Percentiles rank a stretch among this genome's conserved stretches.
Conservation (phyloP, 2,888 invertebrate genomes). For the Gari tellinella region DNA sequence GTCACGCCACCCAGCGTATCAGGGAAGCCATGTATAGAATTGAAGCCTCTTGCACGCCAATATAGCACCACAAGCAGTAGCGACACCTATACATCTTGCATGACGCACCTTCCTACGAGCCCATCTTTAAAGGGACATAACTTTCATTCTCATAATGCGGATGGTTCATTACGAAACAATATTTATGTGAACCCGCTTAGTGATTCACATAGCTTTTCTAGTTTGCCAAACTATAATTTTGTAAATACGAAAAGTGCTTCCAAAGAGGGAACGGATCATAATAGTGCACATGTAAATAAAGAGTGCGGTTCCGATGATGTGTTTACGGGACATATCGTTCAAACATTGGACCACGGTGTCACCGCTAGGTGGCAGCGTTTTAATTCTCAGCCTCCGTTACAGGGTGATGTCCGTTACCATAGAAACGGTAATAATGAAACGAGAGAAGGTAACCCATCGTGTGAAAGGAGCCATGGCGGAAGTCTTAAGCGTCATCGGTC, state of each 20-base stretch:
- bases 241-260: slow-evolving; percentile 23
- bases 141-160: slow-evolving; percentile 29
- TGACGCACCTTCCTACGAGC: slow-evolving; percentile 91
- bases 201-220: slow-evolving; percentile 58
- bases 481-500: slow-evolving; percentile 79
- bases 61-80: slow-evolving; percentile 90
- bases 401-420: slow-evolving; percentile 42
- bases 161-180: slow-evolving; percentile 68
- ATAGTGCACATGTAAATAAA: slow-evolving; percentile 33
- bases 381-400: slow-evolving; percentile 68
- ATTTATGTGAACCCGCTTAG: slow-evolving; percentile 83
- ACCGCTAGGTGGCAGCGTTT: slow-evolving; percentile 78
- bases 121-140: slow-evolving; percentile 65
- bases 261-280: slow-evolving; percentile 19
- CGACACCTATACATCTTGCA: slow-evolving; percentile 98
- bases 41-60: slow-evolving; percentile 79
- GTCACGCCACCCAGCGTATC: slow-evolving; percentile 51
- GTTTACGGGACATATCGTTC: slow-evolving; percentile 73
- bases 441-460: slow-evolving; percentile 18
- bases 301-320: slow-evolving; percentile 54
- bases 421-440: slow-evolving; percentile 32
- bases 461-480: slow-evolving; percentile 48
- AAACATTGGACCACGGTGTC: slow-evolving; percentile 75
- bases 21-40: slow-evolving; percentile 77
- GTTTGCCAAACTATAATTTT: slow-evolving; percentile 48